Conservation (phyloP, 2,797 vertebrate genomes). For the Acanthurus lineatus region DNA sequence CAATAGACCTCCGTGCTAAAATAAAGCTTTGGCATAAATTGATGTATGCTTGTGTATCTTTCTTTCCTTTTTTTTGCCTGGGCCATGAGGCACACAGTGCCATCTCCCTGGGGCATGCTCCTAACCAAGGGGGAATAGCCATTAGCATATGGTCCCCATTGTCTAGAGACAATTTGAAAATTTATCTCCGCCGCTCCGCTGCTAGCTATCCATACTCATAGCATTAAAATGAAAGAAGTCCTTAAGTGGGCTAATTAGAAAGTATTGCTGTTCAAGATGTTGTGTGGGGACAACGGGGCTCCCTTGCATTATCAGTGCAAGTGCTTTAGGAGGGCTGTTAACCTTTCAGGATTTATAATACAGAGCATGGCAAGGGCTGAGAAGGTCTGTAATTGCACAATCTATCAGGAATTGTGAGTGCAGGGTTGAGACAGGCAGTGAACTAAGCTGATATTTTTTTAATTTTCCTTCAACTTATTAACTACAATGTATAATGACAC, state of each 20-base stretch:
- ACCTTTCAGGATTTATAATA: slow-evolving; percentile 79
- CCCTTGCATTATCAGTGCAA: slow-evolving; percentile 70
- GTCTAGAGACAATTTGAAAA: slow-evolving; percentile 88
- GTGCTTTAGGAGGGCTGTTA: slow-evolving; percentile 72
- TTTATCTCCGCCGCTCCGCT: slow-evolving; percentile 79
- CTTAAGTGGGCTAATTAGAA: slow-evolving; percentile 87
- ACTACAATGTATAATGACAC: slow-evolving; percentile 20
- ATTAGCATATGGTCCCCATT: slow-evolving; percentile 86
- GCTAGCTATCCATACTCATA: slow-evolving; percentile 84
- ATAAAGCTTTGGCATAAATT: slow-evolving; percentile 71
- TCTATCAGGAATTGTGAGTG: slow-evolving; percentile 65
- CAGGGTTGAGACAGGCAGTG: slow-evolving; percentile 51
- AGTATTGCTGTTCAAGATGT: slow-evolving; percentile 69
- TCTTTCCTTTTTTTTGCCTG: slow-evolving; percentile 48
- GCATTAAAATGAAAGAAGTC: slow-evolving; percentile 82
- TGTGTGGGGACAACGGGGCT: slow-evolving; percentile 69
- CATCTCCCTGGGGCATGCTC: slow-evolving; percentile 77
- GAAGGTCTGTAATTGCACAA: slow-evolving; percentile 71
- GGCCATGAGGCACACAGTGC: slow-evolving; percentile 71
- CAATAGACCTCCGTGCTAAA: slow-evolving; percentile 73
- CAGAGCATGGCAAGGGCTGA: slow-evolving; percentile 43
- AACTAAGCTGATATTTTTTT: slow-evolving; percentile 27
- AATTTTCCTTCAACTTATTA: slow-evolving; percentile 25
- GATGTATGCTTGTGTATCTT: slow-evolving; percentile 73
- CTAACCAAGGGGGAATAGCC: slow-evolving; percentile 80